Evolutionary conservation across 2,113 vertebrate genomes (phyloP).

Genomic region (Melierax canorus): DNA sequence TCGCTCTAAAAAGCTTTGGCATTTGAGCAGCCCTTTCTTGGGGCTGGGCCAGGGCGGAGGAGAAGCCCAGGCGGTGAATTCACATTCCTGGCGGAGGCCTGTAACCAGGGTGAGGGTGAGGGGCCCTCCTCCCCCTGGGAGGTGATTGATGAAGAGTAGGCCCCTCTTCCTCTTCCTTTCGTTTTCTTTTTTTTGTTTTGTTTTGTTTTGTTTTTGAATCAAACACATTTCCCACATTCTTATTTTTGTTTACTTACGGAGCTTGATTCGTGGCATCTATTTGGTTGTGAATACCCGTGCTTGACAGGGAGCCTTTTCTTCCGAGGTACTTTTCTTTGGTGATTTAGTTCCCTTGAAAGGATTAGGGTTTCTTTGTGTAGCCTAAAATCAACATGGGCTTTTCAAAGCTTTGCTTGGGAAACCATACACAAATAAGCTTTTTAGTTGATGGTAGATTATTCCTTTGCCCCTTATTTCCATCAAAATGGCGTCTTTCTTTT

Average conservation of each 20-base stretch:
- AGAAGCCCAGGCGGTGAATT: slow-evolving; percentile 68
- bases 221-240: slow-evolving; percentile 85
- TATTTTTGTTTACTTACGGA: slow-evolving; percentile 87
- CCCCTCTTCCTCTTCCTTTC: slow-evolving; percentile 29
- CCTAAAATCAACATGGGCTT: slow-evolving; percentile 94
- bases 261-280: slow-evolving; percentile 88
- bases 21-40: slow-evolving; percentile 60
- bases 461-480: slow-evolving; percentile 91
- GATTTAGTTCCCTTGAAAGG: slow-evolving; percentile 95
- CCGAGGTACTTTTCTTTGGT: slow-evolving; percentile 81
- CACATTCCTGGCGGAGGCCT: slow-evolving; percentile 71
- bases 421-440: slow-evolving; percentile 92
- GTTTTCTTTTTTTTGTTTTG: background rate
- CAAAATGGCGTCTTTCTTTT: slow-evolving; percentile 87
- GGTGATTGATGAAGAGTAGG: slow-evolving; percentile 37
- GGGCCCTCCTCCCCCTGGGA: slow-evolving; percentile 25
- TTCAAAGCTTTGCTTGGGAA: slow-evolving; percentile 88
- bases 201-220: slow-evolving; percentile 25
- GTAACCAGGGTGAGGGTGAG: slow-evolving; percentile 64
- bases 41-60: slow-evolving; percentile 51
- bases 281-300: slow-evolving; percentile 81
- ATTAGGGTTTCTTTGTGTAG: slow-evolving; percentile 91
- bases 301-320: slow-evolving; percentile 89
- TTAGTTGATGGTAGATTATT: slow-evolving; percentile 83
- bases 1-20: slow-evolving; percentile 70